Conservation (phyloP, 2,113 vertebrate genomes). For the Puma concolor region DNA sequence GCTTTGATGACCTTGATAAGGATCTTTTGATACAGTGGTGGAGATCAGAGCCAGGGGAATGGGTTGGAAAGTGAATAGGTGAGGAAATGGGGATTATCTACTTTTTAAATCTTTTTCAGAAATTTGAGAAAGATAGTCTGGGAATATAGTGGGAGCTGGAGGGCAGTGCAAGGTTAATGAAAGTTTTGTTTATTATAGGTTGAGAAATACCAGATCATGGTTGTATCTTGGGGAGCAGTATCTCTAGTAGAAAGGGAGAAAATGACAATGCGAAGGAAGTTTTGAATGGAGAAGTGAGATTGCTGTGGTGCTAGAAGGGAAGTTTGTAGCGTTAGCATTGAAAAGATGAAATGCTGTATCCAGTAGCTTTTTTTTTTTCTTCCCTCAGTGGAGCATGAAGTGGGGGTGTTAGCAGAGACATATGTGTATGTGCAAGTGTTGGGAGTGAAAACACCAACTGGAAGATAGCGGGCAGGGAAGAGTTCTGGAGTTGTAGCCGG, state of each 20-base stretch:
- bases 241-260: neutral
- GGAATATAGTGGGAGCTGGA: neutral
- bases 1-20: slow-evolving; percentile 27
- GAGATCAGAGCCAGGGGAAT: neutral
- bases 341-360: neutral
- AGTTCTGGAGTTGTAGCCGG: neutral
- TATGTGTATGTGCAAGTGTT: neutral
- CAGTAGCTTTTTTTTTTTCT: neutral
- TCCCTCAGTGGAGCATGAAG: neutral
- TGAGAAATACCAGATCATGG: neutral
- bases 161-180: fast-evolving
- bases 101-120: neutral
- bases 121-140: neutral
- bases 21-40: neutral
- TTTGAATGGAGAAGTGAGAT: neutral
- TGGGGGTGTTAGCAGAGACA: neutral
- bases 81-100: neutral
- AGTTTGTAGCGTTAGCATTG: neutral
- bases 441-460: neutral
- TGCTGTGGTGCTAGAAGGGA: neutral
- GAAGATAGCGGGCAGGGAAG: neutral
- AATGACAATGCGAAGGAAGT: neutral
- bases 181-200: neutral
- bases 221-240: neutral
- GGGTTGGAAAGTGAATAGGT: neutral